These are phyloP conservation scores for Procavia capensis DNA, from an alignment of 2,113 vertebrate genomes.

Conservation along the genomic window DNA sequence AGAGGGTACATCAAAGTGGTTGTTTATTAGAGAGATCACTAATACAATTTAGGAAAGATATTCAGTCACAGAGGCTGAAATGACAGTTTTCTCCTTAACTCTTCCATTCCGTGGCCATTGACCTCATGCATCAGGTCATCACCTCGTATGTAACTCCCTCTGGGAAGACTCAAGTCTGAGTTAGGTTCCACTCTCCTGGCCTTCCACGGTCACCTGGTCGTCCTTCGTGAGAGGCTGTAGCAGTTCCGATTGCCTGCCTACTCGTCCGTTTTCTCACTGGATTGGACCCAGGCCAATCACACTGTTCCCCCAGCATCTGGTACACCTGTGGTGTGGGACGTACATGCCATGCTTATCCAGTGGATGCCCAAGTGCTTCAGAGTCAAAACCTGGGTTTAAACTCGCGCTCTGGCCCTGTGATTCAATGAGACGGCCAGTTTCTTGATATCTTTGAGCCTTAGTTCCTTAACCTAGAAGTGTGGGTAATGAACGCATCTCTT, in stretches of 20 bases:
- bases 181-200: neutral
- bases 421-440: neutral
- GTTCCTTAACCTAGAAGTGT: neutral
- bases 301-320: neutral
- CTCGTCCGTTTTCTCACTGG: neutral
- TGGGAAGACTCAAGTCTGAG: neutral
- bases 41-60: too few relatives aligned
- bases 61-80: neutral
- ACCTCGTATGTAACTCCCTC: neutral
- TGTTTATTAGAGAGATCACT: too few relatives aligned
- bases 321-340: accelerated
- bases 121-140: neutral
- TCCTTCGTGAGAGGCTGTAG: neutral
- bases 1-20: too few relatives aligned
- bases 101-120: too few relatives aligned
- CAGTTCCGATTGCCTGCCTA: neutral
- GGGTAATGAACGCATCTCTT: neutral
- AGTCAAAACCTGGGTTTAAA: neutral
- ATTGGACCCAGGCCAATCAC: neutral
- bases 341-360: accelerated
- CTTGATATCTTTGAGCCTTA: neutral
- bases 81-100: neutral
- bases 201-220: accelerated
- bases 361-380: neutral
- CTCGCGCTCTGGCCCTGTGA: neutral